Evolutionary conservation across 2,888 invertebrate species (phyloP), one percentile per base, ranked within the genome.

Genomic region (Drosophila subsilvestris): DNA sequence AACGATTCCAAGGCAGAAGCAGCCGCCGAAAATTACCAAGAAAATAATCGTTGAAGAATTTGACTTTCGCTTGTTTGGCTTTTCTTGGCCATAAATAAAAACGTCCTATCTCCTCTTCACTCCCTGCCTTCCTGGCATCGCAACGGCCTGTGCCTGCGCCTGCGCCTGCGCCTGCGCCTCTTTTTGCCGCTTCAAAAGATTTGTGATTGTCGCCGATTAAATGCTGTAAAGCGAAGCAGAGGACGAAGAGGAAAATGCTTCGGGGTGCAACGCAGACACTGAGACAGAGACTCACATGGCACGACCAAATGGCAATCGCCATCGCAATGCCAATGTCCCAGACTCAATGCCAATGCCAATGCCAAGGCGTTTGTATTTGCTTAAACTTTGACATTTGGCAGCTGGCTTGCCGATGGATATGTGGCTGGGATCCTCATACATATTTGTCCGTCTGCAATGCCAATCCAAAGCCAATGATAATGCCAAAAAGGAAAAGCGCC

Each of bases 171-270:
- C 14, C 5, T 37, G 37, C 32, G 29, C 29, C 14, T 27, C 57
- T 32, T 29, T 4, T 12, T 18, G 29, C 14, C 25, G 22, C 54
- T 29, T 56, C 25, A 59, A 80, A 83, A 77, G 88, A 86, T 88
- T 87, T 86, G 83, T 82, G 83, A 83, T 83, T 88, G 83, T 86
- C 88, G 86, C 83, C 88, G 88, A 83, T 88, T 82, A 86, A 79
- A 79, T 79, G 78, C 88, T 86, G 88, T 66, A 83, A 79, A 84
- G 78, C 65, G 42, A 59, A 60, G 55, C 65, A 37, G 55, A 54
- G 14, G 37, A n/a, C 43, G 63, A 70, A 14, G 45, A 45, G 29
- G 43, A 54, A 78, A 78, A 65, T 62, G 80, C 86, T 81, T 73
- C 81, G 79, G 37, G 82, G 79, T 85, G 86, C 80, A 81, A 79